Base-by-base conservation (phyloP, 30 jellyfish, hydroid and myxozoan species). In the Turritopsis rubra region DNA sequence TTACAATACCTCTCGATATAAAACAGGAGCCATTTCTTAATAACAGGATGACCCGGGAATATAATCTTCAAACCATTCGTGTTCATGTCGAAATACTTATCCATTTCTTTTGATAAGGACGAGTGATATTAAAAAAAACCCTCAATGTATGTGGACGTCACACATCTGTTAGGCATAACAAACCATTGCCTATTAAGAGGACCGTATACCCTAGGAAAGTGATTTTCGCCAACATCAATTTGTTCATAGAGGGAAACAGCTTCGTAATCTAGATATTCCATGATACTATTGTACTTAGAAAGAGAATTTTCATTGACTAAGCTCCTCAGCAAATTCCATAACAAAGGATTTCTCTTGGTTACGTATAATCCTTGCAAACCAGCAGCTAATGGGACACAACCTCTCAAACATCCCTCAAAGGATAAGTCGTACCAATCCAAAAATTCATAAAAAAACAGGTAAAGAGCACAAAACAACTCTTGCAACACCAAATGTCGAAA, bases 381-480 rank as follows among this genome's bases (percentile, higher is more conserved):
- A 41, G 60, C 60, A 41, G 13, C 60, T 41, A 41, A 41, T 3
- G 60, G 60, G 9, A 41, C 60, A 41, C 60, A 41, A 41, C 60
- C 60, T 41, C 60, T 41, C 13, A 41, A 41, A 41, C 60, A 41
- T 41, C 60, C 60, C 60, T 41, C 60, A 3, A 41, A 41, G 60
- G 60, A 41, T 41, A 41, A 5, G 13, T 41, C 60, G 13, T 13
- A 3, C 60, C 0, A 22, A 8, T 68, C 77, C 8, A 27, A 23
- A 7, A 17, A 17, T 22, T 7, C 8, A 19, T 19, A 7, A 27
- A 60, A 60, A 0, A 68, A 68, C 8, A 68, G 0, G 30, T 68
- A 68, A 68, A 68, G 77, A 22, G 77, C 77, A 27, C 77, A 68
- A 23, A 68, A 68, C 77, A 68, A 68, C 19, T 68, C 77, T 19